These are phyloP conservation scores for Pteropus rufus DNA, from an alignment of 2,797 vertebrate species.

Conservation along the genomic window DNA sequence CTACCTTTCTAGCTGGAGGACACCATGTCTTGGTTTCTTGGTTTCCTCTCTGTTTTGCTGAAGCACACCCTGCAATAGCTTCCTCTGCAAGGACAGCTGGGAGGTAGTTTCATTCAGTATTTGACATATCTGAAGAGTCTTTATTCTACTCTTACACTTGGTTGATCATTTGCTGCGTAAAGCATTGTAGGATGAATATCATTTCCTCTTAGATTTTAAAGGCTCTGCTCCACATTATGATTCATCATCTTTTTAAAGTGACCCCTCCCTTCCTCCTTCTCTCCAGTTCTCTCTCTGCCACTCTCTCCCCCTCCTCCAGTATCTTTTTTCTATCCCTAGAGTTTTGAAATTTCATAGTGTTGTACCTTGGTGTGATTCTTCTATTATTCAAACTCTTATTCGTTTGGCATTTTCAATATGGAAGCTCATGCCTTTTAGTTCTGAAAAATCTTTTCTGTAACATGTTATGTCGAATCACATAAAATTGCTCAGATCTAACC, in stretches of 20 bases:
- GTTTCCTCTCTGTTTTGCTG: not conserved
- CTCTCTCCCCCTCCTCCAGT: not conserved
- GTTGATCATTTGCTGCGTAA: not conserved
- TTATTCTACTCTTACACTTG: not conserved
- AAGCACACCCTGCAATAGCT: not conserved
- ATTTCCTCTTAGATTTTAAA: not conserved
- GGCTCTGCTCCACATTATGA: not conserved
- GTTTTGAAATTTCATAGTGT: not conserved
- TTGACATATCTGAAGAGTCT: not conserved
- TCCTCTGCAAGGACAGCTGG: not conserved
- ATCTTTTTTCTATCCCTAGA: not conserved
- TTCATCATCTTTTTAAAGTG: not conserved
- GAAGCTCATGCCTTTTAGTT: no score
- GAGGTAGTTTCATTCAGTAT: not conserved
- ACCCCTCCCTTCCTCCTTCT: not conserved
- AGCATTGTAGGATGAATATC: not conserved
- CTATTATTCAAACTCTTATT: not conserved
- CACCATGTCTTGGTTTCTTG: not conserved
- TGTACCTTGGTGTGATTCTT: not conserved
- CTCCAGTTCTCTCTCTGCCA: not conserved
- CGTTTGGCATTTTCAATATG: not conserved
- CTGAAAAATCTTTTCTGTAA: no score
- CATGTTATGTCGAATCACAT: no score
- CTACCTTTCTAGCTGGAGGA: not conserved
- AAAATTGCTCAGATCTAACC: no score